These are phyloP conservation scores for Amphiprion percula DNA, from an alignment of 2,113 vertebrate genomes.

Conservation along the genomic window DNA sequence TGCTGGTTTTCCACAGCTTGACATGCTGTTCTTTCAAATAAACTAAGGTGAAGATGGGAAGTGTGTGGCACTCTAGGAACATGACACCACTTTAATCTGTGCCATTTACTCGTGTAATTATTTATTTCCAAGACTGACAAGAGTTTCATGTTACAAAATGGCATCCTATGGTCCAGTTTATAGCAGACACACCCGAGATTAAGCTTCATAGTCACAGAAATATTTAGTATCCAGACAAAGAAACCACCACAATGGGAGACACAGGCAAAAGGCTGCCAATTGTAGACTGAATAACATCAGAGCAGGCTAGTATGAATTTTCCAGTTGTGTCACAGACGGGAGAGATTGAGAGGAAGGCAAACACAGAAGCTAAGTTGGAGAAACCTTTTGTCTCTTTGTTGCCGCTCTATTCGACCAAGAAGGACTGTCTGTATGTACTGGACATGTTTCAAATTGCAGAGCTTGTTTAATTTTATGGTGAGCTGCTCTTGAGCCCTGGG, in stretches of 20 bases:
- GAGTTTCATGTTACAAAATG: slow-evolving; percentile 53
- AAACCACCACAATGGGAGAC: slow-evolving; percentile 29
- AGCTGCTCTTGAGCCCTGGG: slow-evolving; percentile 48
- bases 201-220: slow-evolving; percentile 38
- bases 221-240: slow-evolving; percentile 7
- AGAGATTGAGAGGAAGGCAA: not conserved
- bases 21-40: not conserved
- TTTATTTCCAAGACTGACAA: not conserved
- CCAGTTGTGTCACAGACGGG: slow-evolving; percentile 37
- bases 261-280: slow-evolving; percentile 25
- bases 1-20: not conserved
- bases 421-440: slow-evolving; percentile 38
- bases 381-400: slow-evolving; percentile 49
- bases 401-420: slow-evolving; percentile 17
- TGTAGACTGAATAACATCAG: slow-evolving; percentile 26
- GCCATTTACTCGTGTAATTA: not conserved
- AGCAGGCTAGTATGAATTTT: slow-evolving; percentile 46
- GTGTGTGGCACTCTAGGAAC: not conserved
- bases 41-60: not conserved
- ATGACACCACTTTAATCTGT: not conserved
- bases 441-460: slow-evolving; percentile 66
- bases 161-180: slow-evolving; percentile 26
- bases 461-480: slow-evolving; percentile 49
- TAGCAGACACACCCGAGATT: slow-evolving; percentile 50
- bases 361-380: slow-evolving; percentile 42